Evolutionary conservation across 2,888 invertebrate species (phyloP).

Genomic region (Enchytraeus crypticus): DNA sequence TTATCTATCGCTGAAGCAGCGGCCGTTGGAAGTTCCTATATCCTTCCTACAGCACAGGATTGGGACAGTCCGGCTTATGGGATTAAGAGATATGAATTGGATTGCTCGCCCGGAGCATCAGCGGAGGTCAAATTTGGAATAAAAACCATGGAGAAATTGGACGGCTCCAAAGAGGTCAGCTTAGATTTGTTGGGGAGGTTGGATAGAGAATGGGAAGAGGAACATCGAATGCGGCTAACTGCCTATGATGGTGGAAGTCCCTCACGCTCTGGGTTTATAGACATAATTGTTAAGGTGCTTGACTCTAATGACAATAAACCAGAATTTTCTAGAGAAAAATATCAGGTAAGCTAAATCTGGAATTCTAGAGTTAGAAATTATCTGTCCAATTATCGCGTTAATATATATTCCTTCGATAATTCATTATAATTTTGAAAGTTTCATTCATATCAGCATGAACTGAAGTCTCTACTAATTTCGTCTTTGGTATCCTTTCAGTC

Average conservation of each 20-base stretch:
- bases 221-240: conserved; percentile 15
- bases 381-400: too few relatives aligned
- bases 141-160: not conserved
- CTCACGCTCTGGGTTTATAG: conserved; percentile 1
- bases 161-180: conserved; percentile 15
- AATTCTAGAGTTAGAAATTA: too few relatives aligned
- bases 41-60: conserved; percentile 11
- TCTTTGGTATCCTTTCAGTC: too few relatives aligned
- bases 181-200: conserved; percentile 15
- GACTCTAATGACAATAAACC: conserved; percentile 20
- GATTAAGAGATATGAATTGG: conserved; percentile 9
- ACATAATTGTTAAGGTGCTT: conserved; percentile 13
- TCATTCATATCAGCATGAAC: too few relatives aligned
- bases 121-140: conserved; percentile 1
- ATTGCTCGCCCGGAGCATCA: not conserved
- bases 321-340: conserved; percentile 3
- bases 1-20: conserved; percentile 11
- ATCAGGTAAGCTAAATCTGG: conserved; percentile 1
- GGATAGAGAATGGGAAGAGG: conserved; percentile 18
- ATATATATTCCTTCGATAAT: too few relatives aligned
- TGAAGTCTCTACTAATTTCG: too few relatives aligned
- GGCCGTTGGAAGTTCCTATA: not conserved
- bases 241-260: conserved; percentile 18
- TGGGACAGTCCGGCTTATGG: conserved; percentile 13
- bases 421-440: too few relatives aligned